Conservation (phyloP, 2,888 invertebrate genomes). For the Tetheella fluctuosa region DNA sequence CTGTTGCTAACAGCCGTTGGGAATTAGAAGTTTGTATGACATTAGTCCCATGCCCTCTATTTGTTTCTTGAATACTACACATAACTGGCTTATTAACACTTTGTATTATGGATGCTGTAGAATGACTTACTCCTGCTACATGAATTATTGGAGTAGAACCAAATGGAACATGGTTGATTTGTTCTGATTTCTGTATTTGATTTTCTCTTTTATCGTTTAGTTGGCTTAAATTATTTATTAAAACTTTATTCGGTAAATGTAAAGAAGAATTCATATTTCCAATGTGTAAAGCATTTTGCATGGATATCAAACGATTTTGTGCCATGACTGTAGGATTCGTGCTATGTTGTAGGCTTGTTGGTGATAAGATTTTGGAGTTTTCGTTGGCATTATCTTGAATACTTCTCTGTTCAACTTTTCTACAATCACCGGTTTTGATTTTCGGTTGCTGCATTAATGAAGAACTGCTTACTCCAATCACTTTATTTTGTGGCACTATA, state of each 20-base stretch:
- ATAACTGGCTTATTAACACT: slow-evolving; percentile 62
- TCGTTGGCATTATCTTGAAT: slow-evolving; percentile 57
- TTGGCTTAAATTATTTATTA: slow-evolving; percentile 62
- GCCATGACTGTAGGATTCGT: slow-evolving; percentile 73
- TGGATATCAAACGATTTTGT: slow-evolving; percentile 75
- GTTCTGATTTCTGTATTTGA: slow-evolving; percentile 61
- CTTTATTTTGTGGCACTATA: slow-evolving; percentile 69
- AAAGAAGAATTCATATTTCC: slow-evolving; percentile 63
- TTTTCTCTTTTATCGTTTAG: slow-evolving; percentile 69
- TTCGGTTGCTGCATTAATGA: slow-evolving; percentile 68
- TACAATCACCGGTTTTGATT: slow-evolving; percentile 59
- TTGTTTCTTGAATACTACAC: slow-evolving; percentile 63
- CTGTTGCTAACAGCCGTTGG: slow-evolving; percentile 63
- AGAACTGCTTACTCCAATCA: slow-evolving; percentile 45
- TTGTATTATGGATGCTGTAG: slow-evolving; percentile 64
- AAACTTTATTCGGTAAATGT: slow-evolving; percentile 69
- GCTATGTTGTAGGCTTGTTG: slow-evolving; percentile 64
- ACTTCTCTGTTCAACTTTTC: slow-evolving; percentile 60
- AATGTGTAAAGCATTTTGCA: slow-evolving; percentile 72
- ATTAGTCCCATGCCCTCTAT: slow-evolving; percentile 63
- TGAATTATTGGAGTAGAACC: slow-evolving; percentile 67
- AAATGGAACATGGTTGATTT: slow-evolving; percentile 57
- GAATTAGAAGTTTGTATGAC: slow-evolving; percentile 72
- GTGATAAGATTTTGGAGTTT: slow-evolving; percentile 72
- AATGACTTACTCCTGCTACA: slow-evolving; percentile 61